phyloP scores from a whole-genome alignment of 1,140 invertebrate species.

The Hestina assimilis region DNA sequence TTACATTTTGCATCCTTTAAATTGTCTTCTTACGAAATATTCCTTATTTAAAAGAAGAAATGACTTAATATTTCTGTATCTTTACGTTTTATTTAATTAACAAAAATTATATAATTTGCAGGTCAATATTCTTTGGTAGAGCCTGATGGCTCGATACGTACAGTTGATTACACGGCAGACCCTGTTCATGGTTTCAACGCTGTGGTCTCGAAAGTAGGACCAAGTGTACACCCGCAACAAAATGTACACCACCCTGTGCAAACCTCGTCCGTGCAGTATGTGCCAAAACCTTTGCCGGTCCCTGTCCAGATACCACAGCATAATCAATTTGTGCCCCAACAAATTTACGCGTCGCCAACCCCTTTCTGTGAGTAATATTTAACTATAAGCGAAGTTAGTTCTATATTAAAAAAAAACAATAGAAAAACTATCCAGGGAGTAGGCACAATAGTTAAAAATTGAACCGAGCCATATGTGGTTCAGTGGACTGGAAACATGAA shows the following conservation, averaged over 20 bases:
- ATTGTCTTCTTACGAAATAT: too few relatives aligned
- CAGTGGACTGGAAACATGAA: too few relatives aligned
- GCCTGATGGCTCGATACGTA: slow-evolving; percentile 83
- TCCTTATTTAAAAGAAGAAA: too few relatives aligned
- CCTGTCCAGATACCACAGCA: slow-evolving; percentile 47
- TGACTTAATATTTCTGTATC: neutral
- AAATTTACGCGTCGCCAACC: slow-evolving; percentile 53
- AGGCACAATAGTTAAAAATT: too few relatives aligned
- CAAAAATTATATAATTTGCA: slow-evolving; percentile 25
- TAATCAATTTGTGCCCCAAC: slow-evolving; percentile 32
- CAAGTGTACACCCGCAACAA: slow-evolving; percentile 71
- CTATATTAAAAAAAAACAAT: too few relatives aligned
- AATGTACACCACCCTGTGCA: slow-evolving; percentile 36
- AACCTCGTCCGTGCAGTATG: slow-evolving; percentile 31
- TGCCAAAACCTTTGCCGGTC: slow-evolving; percentile 48
- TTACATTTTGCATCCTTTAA: too few relatives aligned
- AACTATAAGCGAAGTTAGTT: neutral
- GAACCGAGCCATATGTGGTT: too few relatives aligned
- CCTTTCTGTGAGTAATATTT: slow-evolving; percentile 68
- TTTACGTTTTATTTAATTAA: neutral
- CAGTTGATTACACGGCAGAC: slow-evolving; percentile 82
- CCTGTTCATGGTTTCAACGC: slow-evolving; percentile 80
- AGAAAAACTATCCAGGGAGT: too few relatives aligned
- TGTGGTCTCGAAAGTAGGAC: slow-evolving; percentile 78
- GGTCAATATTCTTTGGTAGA: slow-evolving; percentile 84